Evolutionary conservation across 1,140 invertebrate species (phyloP), one percentile per base, ranked within the genome.

Genomic region (Drosophila saltans): DNA sequence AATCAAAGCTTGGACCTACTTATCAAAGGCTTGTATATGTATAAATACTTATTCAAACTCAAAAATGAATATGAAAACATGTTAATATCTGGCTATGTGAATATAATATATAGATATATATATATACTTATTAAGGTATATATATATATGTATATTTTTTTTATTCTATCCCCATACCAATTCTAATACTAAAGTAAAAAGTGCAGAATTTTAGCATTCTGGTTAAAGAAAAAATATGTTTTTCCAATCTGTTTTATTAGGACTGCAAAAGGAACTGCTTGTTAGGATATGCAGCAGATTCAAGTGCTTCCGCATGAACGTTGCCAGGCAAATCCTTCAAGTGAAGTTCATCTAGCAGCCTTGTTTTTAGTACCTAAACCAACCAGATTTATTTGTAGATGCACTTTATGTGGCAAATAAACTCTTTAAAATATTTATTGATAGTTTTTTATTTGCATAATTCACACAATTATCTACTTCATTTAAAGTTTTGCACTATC

Each of bases 401-500:
- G 57, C 57, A 59, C 57, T 59, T 39, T 40, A 59, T 59, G 57
- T 59, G 30, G 8, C 36, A 39, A 40, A 59, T 59, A 59, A 59
- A 59, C n/a, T 33, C 55, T 57, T 52, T 3, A 59, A 59, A 24
- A 39, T 59, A 59, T 59, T 26, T 59, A 59, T 59, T 33, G 7
- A 40, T 59, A 36, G 10, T 24, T 24, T 16, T 57, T 30, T 57
- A 33, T n/a, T 57, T 57, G 41, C 11, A 43, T n/a, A 43, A 43
- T 52, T 57, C 2, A 52, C 45, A 10, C 8, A 24, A 26, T 52
- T 30, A 56, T 26, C 3, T 24, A 33, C 10, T n/a, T 11, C 2
- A 52, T 59, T 58, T 90, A 90, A 7, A 69, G 43, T 72, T 91
- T 91, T n/a, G 80, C 67, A 58, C 74, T 86, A 39, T 92, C 91